Conservation (phyloP, 1,140 invertebrate genomes). For the Danaus melanippus region DNA sequence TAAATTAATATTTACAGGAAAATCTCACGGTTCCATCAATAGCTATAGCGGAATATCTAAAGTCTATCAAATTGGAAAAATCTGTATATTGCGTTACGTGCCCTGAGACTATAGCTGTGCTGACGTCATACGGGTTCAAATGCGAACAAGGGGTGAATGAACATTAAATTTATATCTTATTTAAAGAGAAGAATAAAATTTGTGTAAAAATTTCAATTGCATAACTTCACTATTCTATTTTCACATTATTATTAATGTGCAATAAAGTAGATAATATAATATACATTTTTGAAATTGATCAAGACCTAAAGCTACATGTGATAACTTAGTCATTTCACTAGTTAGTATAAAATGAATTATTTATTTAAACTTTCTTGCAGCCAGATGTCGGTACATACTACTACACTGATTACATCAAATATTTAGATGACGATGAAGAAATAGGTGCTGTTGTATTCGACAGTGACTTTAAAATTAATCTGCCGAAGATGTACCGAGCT, state of each 20-base stretch:
- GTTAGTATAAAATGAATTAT: background rate
- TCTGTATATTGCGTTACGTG: slow-evolving; percentile 45
- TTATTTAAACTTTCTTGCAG: slow-evolving; percentile 27
- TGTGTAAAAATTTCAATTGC: too few species aligned
- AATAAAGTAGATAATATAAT: too few species aligned
- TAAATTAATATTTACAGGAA: slow-evolving; percentile 37
- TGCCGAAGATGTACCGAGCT: slow-evolving; percentile 63
- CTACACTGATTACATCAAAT: slow-evolving; percentile 38
- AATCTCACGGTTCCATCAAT: slow-evolving; percentile 49
- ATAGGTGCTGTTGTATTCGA: slow-evolving; percentile 71
- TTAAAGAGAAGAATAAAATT: background rate
- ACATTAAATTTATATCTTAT: slow-evolving; percentile 3
- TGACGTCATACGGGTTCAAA: slow-evolving; percentile 55
- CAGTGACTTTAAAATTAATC: slow-evolving; percentile 67
- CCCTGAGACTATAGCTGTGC: slow-evolving; percentile 35
- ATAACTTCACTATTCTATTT: too few species aligned
- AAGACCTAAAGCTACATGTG: too few species aligned
- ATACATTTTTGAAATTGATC: too few species aligned
- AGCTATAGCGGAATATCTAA: slow-evolving; percentile 54
- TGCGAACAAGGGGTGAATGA: slow-evolving; percentile 60
- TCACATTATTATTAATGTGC: too few species aligned
- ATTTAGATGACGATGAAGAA: slow-evolving; percentile 51
- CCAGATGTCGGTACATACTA: slow-evolving; percentile 44
- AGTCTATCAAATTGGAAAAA: slow-evolving; percentile 51
- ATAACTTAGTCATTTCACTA: background rate